A percentile compares a stretch with the other conserved stretches of the same genome.
These are phyloP conservation scores for Cydia fagiglandana DNA, from an alignment of 1,140 invertebrate species.

Conservation along the genomic window DNA sequence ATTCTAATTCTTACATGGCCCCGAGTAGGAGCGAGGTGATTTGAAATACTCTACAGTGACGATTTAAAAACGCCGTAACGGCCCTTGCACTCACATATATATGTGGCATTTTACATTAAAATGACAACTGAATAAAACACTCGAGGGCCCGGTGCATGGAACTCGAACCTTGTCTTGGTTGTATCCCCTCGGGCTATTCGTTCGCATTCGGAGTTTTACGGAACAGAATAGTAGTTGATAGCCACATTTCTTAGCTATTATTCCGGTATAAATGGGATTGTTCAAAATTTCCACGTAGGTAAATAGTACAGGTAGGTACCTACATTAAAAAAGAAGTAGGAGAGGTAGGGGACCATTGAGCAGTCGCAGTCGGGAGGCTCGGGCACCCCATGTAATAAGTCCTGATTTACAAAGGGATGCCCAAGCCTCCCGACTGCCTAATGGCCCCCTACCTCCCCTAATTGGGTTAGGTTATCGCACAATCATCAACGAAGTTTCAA, in stretches of 20 bases:
- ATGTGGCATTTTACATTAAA: not conserved
- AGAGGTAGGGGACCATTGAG: too few species aligned
- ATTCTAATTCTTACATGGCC: not conserved
- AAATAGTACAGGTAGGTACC: too few species aligned
- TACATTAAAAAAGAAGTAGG: too few species aligned
- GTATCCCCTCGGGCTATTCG: not conserved
- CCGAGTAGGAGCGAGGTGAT: constrained; percentile 1
- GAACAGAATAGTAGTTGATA: not conserved
- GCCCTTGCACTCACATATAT: not conserved
- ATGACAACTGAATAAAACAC: constrained; percentile 4
- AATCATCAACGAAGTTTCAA: too few species aligned
- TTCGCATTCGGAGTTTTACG: not conserved
- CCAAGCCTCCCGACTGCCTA: too few species aligned
- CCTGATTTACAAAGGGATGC: too few species aligned
- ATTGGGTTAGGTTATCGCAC: too few species aligned
- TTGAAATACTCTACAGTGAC: not conserved
- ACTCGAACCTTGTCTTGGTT: constrained; percentile 1
- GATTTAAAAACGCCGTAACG: not conserved
- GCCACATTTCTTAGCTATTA: not conserved
- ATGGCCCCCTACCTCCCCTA: too few species aligned
- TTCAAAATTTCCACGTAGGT: too few species aligned
- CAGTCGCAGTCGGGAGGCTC: too few species aligned
- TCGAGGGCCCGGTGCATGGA: not conserved
- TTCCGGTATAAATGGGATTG: not conserved
- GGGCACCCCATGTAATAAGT: too few species aligned